Conservation (phyloP, 2,888 invertebrate genomes). For the Ceratothoa steindachneri region DNA sequence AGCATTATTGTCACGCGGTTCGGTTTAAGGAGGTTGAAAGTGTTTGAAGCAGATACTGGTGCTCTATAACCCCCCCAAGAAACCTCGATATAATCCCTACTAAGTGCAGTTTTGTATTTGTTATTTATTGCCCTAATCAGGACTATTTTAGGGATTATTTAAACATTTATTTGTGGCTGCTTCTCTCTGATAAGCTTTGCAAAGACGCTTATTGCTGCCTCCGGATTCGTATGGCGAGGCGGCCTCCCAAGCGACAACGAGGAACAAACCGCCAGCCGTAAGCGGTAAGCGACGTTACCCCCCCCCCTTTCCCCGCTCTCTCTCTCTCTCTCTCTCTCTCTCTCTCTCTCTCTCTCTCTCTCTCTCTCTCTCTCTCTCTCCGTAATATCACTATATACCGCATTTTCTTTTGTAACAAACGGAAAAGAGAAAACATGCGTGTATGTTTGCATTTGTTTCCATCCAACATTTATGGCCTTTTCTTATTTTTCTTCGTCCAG, state of each 20-base stretch:
- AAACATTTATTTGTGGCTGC: background rate
- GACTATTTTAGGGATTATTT: background rate
- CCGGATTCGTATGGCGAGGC: conserved; percentile 4
- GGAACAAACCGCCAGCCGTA: background rate
- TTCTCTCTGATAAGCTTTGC: background rate
- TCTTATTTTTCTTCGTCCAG: too few species aligned
- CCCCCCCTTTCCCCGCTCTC: too few species aligned
- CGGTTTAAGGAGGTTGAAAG: background rate
- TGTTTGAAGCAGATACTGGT: background rate
- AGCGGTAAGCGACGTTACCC: background rate
- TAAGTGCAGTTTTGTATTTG: background rate
- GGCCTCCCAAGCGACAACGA: background rate
- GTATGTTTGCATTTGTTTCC: too few species aligned
- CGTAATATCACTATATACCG: background rate
- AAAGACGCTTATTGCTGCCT: background rate
- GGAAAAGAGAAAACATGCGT: too few species aligned
- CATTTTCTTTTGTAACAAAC: too few species aligned
- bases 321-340: background rate
- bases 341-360: background rate
- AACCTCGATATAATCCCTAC: background rate
- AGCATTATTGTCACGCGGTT: background rate
- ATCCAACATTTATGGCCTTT: too few species aligned
- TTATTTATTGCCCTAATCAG: background rate
- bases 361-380: background rate
- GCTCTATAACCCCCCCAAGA: background rate